These are phyloP conservation scores for Ceraclea dissimilis DNA, from an alignment of 2,888 invertebrate genomes.

Conservation along the genomic window DNA sequence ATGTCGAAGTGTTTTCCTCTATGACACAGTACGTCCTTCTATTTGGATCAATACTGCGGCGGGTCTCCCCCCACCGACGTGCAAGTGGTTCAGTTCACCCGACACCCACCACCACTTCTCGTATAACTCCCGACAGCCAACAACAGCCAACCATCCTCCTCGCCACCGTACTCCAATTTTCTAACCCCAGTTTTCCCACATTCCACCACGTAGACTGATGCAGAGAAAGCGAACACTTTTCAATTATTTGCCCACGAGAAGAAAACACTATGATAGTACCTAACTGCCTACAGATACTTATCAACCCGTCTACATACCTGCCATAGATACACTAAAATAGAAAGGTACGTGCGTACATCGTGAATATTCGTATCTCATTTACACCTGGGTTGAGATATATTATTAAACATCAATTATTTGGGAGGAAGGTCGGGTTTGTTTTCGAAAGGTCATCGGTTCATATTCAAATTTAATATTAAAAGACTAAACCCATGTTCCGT, in stretches of 20 bases:
- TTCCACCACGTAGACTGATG: background rate
- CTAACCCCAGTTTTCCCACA: background rate
- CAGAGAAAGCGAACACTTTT: slow-evolving; percentile 2
- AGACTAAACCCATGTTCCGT: too few relatives aligned
- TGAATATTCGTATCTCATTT: too few relatives aligned
- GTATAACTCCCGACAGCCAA: slow-evolving; percentile 6
- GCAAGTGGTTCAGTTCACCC: slow-evolving; percentile 8
- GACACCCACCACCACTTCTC: slow-evolving; percentile 4
- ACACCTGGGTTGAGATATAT: too few relatives aligned
- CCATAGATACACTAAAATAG: too few relatives aligned
- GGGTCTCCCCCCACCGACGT: slow-evolving; percentile 17
- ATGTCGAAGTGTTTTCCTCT: slow-evolving; percentile 20
- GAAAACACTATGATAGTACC: background rate
- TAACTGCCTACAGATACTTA: too few relatives aligned
- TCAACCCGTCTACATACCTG: too few relatives aligned
- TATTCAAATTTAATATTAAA: too few relatives aligned
- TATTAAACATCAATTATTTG: too few relatives aligned
- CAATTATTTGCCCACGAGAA: background rate
- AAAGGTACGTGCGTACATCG: too few relatives aligned
- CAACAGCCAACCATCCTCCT: slow-evolving; percentile 3
- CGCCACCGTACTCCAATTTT: too few relatives aligned
- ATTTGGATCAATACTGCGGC: slow-evolving; percentile 26
- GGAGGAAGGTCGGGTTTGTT: too few relatives aligned
- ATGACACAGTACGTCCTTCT: slow-evolving; percentile 22
- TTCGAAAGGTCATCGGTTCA: too few relatives aligned